phyloP scores from a whole-genome alignment of 2,797 vertebrate genomes.

The Novumbra hubbsi region DNA sequence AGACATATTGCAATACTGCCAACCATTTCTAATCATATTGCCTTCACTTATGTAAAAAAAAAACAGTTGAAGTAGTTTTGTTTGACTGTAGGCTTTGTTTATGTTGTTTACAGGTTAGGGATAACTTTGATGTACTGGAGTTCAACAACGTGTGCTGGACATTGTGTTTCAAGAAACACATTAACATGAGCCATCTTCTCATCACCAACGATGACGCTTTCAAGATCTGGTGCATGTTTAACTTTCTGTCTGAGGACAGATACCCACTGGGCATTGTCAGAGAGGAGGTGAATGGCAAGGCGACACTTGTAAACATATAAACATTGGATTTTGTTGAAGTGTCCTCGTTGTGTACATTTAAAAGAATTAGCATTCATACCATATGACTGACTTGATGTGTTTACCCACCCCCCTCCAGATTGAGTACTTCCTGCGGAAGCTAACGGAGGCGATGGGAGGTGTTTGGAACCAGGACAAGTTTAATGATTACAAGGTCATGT shows the following conservation, averaged over 20 bases:
- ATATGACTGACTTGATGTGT: not conserved
- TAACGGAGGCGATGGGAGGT: slow-evolving; percentile 85
- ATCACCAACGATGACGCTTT: slow-evolving; percentile 88
- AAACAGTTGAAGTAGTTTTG: not conserved
- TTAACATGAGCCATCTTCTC: slow-evolving; percentile 74
- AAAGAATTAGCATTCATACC: not conserved
- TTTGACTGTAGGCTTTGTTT: not conserved
- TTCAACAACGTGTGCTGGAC: slow-evolving; percentile 98
- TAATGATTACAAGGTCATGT: slow-evolving; percentile 79
- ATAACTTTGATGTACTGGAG: slow-evolving; percentile 88
- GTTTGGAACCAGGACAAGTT: slow-evolving; percentile 89
- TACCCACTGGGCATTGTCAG: slow-evolving; percentile 90
- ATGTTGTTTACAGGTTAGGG: slow-evolving; percentile 76
- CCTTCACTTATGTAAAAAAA: slow-evolving; percentile 17
- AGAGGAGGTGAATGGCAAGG: slow-evolving; percentile 85
- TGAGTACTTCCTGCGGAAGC: slow-evolving; percentile 89
- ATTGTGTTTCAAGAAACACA: slow-evolving; percentile 88
- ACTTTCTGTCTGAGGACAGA: slow-evolving; percentile 93
- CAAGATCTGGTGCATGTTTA: slow-evolving; percentile 98
- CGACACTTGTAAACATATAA: not conserved
- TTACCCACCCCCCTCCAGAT: slow-evolving; percentile 69
- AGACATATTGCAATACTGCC: slow-evolving; percentile 43
- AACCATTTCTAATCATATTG: slow-evolving; percentile 51
- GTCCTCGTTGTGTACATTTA: not conserved
- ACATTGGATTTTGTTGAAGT: not conserved